These are phyloP conservation scores for Himalopsyche anomala DNA, from an alignment of 2,888 invertebrate genomes.

Conservation along the genomic window DNA sequence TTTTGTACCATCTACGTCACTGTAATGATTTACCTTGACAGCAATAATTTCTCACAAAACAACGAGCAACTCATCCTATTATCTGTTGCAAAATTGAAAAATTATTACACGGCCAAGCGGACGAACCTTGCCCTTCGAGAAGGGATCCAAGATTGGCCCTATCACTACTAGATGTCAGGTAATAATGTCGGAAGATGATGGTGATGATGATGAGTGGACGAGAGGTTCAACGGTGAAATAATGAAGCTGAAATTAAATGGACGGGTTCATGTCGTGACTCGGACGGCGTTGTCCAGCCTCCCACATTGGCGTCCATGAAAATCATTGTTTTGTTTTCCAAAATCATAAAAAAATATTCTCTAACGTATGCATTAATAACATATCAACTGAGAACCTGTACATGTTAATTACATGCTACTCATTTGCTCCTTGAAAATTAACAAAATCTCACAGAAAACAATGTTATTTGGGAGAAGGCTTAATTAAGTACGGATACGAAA, in stretches of 20 bases:
- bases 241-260: conserved; percentile 23
- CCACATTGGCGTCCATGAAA: not conserved
- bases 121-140: conserved; percentile 29
- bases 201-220: conserved; percentile 30
- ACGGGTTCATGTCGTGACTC: conserved; percentile 50
- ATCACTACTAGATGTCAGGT: conserved; percentile 34
- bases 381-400: too few species aligned
- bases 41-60: conserved; percentile 48
- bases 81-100: conserved; percentile 53
- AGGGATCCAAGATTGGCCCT: conserved; percentile 18
- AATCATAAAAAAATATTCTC: too few species aligned
- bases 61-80: conserved; percentile 48
- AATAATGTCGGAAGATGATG: conserved; percentile 22
- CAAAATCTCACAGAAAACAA: too few species aligned
- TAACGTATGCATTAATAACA: too few species aligned
- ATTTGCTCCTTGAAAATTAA: too few species aligned
- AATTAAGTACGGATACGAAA: too few species aligned
- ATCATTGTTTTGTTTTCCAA: too few species aligned
- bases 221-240: conserved; percentile 26
- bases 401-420: too few species aligned
- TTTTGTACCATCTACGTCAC: not conserved
- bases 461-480: too few species aligned
- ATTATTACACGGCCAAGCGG: conserved; percentile 41
- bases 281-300: not conserved
- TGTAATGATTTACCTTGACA: not conserved